Base-by-base conservation (phyloP, 2,113 vertebrate species). In the Galeopterus variegatus region DNA sequence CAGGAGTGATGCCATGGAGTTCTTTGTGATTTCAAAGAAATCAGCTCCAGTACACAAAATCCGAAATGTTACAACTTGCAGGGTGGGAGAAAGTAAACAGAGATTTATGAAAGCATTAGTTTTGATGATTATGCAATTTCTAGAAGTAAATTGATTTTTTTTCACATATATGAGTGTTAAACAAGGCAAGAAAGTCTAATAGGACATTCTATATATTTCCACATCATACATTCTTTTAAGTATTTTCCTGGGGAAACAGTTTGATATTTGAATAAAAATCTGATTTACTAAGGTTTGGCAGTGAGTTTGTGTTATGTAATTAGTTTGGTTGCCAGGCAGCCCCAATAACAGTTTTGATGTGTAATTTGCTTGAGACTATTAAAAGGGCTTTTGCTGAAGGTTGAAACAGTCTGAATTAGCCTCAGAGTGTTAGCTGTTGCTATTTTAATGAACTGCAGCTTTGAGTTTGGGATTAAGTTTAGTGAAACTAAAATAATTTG, bases 341-440 rank as follows among this genome's bases (percentile, higher is more conserved):
- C 80, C 85, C 65, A 92, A 58, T 83, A 97, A 88, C 0, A 8
- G 23, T 86, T 98, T 95, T 96, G 88, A 98, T 97, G 65, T 90
- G 88, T 92, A 97, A 98, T 98, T 98, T 98, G 41, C 83, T 98
- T 93, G 92, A 86, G 95, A 86, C 62, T 94, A 82, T 98, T 98
- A 93, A 98, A 98, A 98, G 93, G 28, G 13, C 19, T 98, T 98
- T 96, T 98, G 83, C 50, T 90, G 85, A 87, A 97, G 86, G 13
- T 84, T 96, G 60, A 65, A 98, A 94, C 26, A 87, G 4, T 95
- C 90, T 93, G 96, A 97, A 97, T 96, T 98, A 73, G 52, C n/a
- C 94, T 97, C 19, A 79, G 17, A 82, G 41, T 23, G 83, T 96
- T 95, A 97, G 79, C 60, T 95, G 41, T 86, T 88, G 21, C 12